These are phyloP conservation scores for Arvicola amphibius DNA, from an alignment of 2,797 vertebrate species.

Conservation along the genomic window DNA sequence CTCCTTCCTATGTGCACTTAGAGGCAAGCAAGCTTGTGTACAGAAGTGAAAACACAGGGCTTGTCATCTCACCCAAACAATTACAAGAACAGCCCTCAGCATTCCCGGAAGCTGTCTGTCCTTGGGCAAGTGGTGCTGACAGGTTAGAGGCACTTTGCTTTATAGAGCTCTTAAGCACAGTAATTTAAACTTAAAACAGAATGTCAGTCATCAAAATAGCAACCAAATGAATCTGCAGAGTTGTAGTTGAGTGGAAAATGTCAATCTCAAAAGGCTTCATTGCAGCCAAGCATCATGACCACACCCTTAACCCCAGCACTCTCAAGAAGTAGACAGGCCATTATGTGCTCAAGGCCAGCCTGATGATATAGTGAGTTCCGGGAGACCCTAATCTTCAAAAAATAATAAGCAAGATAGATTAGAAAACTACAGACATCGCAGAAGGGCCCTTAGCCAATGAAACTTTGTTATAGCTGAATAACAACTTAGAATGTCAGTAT, in stretches of 20 bases:
- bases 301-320: not conserved
- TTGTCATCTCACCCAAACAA: no score
- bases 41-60: no score
- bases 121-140: no score
- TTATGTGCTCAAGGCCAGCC: not conserved
- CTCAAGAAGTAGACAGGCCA: not conserved
- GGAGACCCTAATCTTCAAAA: not conserved
- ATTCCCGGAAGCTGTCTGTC: no score
- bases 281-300: not conserved
- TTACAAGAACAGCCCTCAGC: no score
- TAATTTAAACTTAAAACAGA: not conserved
- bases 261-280: not conserved
- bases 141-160: not conserved
- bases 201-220: not conserved
- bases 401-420: constrained; percentile 50
- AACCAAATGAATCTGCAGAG: not conserved
- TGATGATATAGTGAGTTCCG: not conserved
- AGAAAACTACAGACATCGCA: constrained; percentile 27
- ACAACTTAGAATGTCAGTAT: not conserved
- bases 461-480: not conserved
- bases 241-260: not conserved
- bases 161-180: not conserved
- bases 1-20: no score
- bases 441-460: not conserved
- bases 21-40: no score